Base-by-base conservation (phyloP, 2,113 vertebrate genomes). In the Podocnemis expansa region DNA sequence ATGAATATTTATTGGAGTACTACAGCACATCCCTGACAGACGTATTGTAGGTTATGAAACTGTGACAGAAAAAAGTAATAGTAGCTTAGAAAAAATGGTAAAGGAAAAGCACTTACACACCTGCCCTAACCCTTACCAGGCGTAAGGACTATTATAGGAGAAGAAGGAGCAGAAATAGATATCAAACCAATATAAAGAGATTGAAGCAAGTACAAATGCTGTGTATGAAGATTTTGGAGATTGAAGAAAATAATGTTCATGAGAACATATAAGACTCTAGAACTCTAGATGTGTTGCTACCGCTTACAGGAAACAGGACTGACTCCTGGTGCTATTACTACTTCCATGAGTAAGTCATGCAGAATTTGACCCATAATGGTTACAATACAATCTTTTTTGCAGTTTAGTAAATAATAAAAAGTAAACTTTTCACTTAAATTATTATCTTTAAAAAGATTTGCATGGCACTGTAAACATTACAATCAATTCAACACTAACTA, bases 401-500 rank as follows among this genome's bases (percentile, higher is more conserved):
- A 95, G 87, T 93, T 96, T 90, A 94, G 73, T 86, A 93, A 78
- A 82, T 58, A 80, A 94, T 95, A 45, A 76, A 41, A 76, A 94
- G 82, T 93, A 67, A 93, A 38, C n/a, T 70, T 70, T 70, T 38
- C 63, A 38, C 21, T 70, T 70, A 70, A 97, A 94, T 96, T 85
- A 96, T 94, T 96, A 89, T 87, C 91, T 63, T 85, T 4, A 91
- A 55, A 27, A 51, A 94, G 97, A 86, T 0, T 27, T 94, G 76
- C 67, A 86, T 97, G 96, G 95, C 95, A 96, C 82, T 93, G 94
- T 94, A 93, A 97, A 81, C 80, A 93, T 93, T 96, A 90, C 96
- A 96, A 97, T 97, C 97, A 93, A 95, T 97, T 97, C 96, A 97
- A 95, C 96, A 95, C 95, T 97, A 96, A 93, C 97, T 96, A 96